Evolutionary conservation across 1,140 invertebrate genomes (phyloP).

Genomic region (honey bee (Apis mellifera)): DNA sequence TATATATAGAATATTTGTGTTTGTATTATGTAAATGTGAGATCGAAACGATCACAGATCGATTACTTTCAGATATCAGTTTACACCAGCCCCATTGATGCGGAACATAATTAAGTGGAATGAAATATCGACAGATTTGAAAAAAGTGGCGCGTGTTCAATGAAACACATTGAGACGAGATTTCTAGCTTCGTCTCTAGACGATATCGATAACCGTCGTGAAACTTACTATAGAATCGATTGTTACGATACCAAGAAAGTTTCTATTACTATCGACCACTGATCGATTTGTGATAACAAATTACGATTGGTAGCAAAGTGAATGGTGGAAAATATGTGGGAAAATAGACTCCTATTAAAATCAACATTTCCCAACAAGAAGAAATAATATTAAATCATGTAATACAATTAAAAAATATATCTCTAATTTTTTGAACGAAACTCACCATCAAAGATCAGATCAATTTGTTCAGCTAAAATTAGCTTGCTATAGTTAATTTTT

Average conservation of each 20-base stretch:
- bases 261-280: neutral
- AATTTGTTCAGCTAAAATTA: no score
- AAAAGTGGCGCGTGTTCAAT: constrained; percentile 23
- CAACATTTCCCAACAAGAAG: neutral
- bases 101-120: constrained; percentile 26
- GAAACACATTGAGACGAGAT: neutral
- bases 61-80: neutral
- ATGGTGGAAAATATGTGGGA: neutral
- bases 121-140: neutral
- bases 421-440: neutral
- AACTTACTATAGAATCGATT: neutral
- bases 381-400: neutral
- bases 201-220: neutral
- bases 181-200: neutral
- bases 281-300: constrained; percentile 6
- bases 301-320: neutral
- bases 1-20: no score
- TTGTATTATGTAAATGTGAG: neutral
- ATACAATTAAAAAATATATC: neutral
- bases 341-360: neutral
- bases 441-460: no score
- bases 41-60: neutral
- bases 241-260: neutral
- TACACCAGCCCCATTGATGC: neutral
- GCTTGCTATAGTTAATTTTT: no score